These are phyloP conservation scores for Terebella lapidaria DNA, from an alignment of 2,888 invertebrate genomes.

Conservation along the genomic window DNA sequence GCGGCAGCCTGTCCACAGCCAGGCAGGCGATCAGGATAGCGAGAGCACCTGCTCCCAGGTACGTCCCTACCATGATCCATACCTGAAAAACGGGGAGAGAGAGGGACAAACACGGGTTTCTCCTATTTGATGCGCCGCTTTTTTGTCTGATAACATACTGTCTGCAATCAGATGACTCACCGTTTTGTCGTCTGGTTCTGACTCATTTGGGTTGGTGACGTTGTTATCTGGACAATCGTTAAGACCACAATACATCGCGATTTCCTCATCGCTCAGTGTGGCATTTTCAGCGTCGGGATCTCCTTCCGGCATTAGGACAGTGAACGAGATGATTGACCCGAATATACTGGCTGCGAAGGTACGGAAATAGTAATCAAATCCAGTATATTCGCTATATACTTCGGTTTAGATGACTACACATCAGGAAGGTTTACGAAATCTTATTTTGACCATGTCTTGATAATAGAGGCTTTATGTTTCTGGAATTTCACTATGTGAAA, in stretches of 20 bases:
- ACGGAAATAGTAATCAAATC: no score
- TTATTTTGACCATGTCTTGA: no score
- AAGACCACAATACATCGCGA: constrained; percentile 39
- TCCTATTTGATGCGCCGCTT: no score
- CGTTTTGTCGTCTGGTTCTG: constrained; percentile 2
- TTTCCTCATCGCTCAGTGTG: neutral
- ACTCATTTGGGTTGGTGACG: constrained; percentile 54
- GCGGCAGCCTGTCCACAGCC: constrained; percentile 66
- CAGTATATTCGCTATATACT: no score
- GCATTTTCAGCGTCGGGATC: neutral
- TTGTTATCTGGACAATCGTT: constrained; percentile 47
- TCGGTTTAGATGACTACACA: no score
- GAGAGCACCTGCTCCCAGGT: constrained; percentile 14
- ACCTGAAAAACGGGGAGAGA: no score
- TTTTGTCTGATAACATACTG: no score
- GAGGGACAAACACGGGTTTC: no score
- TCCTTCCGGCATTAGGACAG: constrained; percentile 15
- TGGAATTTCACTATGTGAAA: no score
- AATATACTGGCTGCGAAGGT: constrained; percentile 23
- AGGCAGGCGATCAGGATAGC: constrained; percentile 82
- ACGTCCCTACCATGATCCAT: constrained; percentile 22
- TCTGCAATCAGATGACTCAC: no score
- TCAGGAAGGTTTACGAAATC: no score
- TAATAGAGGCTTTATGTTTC: no score
- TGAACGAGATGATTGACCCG: constrained; percentile 33